These are phyloP conservation scores for Eucidaris tribuloides DNA, from an alignment of 35 echinoderm and acorn worm species.

Conservation along the genomic window DNA sequence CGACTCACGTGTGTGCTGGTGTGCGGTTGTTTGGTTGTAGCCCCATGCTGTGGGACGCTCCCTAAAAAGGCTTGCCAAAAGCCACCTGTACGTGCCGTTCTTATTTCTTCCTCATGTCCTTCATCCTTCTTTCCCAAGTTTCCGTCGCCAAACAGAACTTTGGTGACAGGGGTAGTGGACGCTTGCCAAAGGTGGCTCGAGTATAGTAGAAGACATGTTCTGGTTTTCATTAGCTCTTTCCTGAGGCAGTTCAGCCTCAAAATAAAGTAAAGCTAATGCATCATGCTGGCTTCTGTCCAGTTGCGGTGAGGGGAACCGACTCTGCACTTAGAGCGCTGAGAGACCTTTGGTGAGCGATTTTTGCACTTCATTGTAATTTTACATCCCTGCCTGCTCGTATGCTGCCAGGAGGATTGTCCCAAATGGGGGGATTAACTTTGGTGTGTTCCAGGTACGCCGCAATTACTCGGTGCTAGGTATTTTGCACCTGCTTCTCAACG, in stretches of 20 bases:
- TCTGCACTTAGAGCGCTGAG: neutral
- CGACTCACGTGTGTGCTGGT: too few species aligned
- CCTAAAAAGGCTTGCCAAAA: neutral
- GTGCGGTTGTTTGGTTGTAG: too few species aligned
- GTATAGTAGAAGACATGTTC: slow-evolving; percentile 1
- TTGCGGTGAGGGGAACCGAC: too few species aligned
- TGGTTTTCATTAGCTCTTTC: slow-evolving; percentile 39
- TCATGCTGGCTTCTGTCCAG: neutral
- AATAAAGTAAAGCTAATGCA: slow-evolving; percentile 4
- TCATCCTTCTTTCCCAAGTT: slow-evolving; percentile 41
- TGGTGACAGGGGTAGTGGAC: neutral
- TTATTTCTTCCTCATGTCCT: slow-evolving; percentile 37
- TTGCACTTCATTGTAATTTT: slow-evolving; percentile 23
- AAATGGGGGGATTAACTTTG: slow-evolving; percentile 31
- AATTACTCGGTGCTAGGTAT: slow-evolving; percentile 36
- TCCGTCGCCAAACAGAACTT: slow-evolving; percentile 42
- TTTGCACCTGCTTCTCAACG: neutral
- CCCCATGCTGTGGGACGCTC: neutral
- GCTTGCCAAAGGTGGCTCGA: slow-evolving; percentile 31
- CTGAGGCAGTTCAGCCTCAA: slow-evolving; percentile 29
- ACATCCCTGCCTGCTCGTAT: neutral
- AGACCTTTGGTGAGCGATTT: slow-evolving; percentile 41
- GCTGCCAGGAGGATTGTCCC: slow-evolving; percentile 25
- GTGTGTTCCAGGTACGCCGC: slow-evolving; percentile 5
- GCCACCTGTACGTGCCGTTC: neutral